Base-by-base conservation (phyloP, 1,140 invertebrate species). In the Triops longicaudatus region DNA sequence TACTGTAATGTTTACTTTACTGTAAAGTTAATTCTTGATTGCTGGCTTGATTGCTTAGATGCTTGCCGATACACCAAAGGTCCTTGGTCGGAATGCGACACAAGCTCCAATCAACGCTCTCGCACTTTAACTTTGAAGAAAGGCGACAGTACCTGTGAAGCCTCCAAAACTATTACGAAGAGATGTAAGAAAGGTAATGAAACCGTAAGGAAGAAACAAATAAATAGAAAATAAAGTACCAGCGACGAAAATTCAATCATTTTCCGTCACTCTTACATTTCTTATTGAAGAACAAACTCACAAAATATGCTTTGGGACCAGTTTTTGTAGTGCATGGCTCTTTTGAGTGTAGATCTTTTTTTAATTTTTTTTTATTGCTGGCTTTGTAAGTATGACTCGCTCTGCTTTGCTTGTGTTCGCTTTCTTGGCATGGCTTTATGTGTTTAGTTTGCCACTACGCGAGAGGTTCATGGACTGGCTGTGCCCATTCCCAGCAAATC, bases 181-280 rank as follows among this genome's bases (percentile, higher is more conserved):
- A 94, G 94, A 81, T 95, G 93, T 87, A 95, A 94, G 86, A 93
- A 93, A 89, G 91, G 92, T 93, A 87, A 63, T 12, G 14, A n/a
- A 22, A n/a, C 50, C 6, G 14, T 63, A 63, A 63, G 6, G 5
- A 17, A 63, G 17, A 17, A 63, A n/a, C 17, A 17, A 17, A 17
- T 10, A 63, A 63, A 63, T 6, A 22, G 17, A 63, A 63, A 14
- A 63, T 17, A 17, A 17, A 63, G 12, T 37, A 37, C 7, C 31
- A n/a, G n/a, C 31, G 31, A 37, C 7, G 7, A 37, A 37, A 37
- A 37, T 37, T 37, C 31, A 37, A 7, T 37, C 2, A 37, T 37
- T 4, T 37, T 37, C 31, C n/a, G n/a, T n/a, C n/a, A n/a, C n/a
- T n/a, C n/a, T n/a, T n/a, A n/a, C n/a, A n/a, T n/a, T n/a, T n/a